phyloP scores from a whole-genome alignment of 2,797 vertebrate genomes.

The Brotula barbata region DNA sequence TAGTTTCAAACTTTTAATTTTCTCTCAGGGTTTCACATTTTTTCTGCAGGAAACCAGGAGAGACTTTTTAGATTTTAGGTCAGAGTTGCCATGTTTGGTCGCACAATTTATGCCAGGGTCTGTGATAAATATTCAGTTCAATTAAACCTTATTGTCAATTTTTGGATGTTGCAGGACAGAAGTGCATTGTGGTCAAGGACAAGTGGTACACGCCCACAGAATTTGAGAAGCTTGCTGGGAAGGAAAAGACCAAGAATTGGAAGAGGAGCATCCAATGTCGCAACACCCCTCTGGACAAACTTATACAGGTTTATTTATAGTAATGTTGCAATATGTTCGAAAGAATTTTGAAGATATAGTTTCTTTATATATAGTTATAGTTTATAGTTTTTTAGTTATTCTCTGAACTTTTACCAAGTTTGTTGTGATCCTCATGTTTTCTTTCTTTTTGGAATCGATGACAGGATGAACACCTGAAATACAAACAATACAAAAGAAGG shows the following conservation, averaged over 20 bases:
- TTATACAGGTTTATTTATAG: constrained; percentile 65
- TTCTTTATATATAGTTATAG: too few relatives aligned
- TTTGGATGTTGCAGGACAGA: constrained; percentile 58
- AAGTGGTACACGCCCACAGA: constrained; percentile 61
- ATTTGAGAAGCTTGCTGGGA: constrained; percentile 72
- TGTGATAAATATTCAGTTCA: too few relatives aligned
- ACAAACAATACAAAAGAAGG: rapidly evolving
- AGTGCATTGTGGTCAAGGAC: constrained; percentile 51
- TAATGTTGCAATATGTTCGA: too few relatives aligned
- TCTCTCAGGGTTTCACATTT: too few relatives aligned
- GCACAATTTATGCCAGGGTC: too few relatives aligned
- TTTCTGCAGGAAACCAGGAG: too few relatives aligned
- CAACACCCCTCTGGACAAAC: constrained; percentile 42
- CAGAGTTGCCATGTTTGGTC: too few relatives aligned
- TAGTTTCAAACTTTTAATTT: too few relatives aligned
- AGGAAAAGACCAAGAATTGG: constrained; percentile 66
- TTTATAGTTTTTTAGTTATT: too few relatives aligned
- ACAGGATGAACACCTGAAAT: constrained; percentile 62
- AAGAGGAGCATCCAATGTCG: constrained; percentile 67
- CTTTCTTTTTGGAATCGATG: background rate
- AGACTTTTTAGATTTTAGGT: too few relatives aligned
- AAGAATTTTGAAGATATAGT: too few relatives aligned
- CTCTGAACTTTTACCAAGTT: background rate
- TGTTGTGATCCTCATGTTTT: background rate
- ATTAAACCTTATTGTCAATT: too few relatives aligned